phyloP scores from a whole-genome alignment of 30 jellyfish, hydroid and myxozoan genomes.

The Chironex yamaguchii region DNA sequence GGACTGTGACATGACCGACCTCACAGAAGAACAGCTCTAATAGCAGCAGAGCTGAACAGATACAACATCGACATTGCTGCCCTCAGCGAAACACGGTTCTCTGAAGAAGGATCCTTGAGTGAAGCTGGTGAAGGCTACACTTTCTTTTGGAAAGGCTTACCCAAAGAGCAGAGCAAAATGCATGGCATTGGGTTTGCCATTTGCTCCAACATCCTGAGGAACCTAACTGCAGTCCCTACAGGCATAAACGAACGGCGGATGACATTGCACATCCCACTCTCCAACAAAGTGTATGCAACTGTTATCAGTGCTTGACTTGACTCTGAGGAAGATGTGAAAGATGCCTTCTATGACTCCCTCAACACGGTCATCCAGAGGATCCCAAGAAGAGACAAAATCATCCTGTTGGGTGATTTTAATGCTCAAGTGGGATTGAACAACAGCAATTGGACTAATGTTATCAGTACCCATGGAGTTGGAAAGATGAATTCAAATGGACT shows the following conservation, averaged over 20 bases:
- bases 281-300: background rate
- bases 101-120: background rate
- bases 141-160: slow-evolving; percentile 11
- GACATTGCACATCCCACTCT: background rate
- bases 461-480: slow-evolving; percentile 11
- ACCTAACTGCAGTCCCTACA: too few species aligned
- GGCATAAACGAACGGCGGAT: background rate
- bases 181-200: background rate
- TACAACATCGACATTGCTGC: slow-evolving; percentile 26
- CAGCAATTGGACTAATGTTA: background rate
- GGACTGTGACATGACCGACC: too few species aligned
- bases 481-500: background rate
- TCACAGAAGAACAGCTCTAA: background rate
- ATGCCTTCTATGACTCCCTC: too few species aligned
- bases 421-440: slow-evolving; percentile 10
- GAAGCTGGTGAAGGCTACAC: background rate
- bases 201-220: background rate
- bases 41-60: background rate
- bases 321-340: too few species aligned
- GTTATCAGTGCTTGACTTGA: background rate
- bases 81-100: slow-evolving; percentile 12
- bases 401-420: slow-evolving; percentile 4
- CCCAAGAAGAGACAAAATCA: background rate
- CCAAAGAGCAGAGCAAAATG: background rate
- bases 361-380: too few species aligned